Conservation (phyloP, 37 sponge, comb jelly and placozoan genomes). For the Theonella swinhoei region DNA sequence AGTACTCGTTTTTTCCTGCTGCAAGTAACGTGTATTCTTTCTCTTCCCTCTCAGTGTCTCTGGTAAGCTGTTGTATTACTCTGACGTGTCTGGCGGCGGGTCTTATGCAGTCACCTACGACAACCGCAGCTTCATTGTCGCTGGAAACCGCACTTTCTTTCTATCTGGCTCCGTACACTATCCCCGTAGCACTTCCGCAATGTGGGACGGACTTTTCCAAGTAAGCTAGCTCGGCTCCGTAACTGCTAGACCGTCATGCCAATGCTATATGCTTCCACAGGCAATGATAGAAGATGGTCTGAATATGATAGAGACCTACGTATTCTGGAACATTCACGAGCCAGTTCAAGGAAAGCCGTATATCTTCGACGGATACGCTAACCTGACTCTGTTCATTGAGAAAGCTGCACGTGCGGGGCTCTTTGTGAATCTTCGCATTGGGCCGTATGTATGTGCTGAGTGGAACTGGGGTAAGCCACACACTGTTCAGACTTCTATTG, state of each 20-base stretch:
- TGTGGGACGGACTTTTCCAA: constrained; percentile 36
- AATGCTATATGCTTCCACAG: too few species aligned
- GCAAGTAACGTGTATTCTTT: too few species aligned
- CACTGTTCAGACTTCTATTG: too few species aligned
- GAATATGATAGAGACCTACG: constrained; percentile 54
- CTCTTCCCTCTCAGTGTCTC: neutral
- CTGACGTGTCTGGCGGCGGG: neutral
- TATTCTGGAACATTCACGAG: constrained; percentile 70
- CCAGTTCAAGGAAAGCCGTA: constrained; percentile 23
- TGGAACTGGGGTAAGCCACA: constrained; percentile 37
- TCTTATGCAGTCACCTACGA: constrained; percentile 42
- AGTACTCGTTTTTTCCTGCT: too few species aligned
- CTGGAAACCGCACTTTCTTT: constrained; percentile 38
- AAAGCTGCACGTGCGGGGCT: constrained; percentile 32
- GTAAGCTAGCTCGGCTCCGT: too few species aligned
- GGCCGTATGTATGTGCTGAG: constrained; percentile 45
- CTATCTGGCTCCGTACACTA: constrained; percentile 60
- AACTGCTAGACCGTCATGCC: too few species aligned
- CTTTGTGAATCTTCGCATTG: constrained; percentile 57
- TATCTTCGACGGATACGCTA: constrained; percentile 26
- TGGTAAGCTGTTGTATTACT: neutral
- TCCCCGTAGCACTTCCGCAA: constrained; percentile 36
- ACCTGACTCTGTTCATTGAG: constrained; percentile 39
- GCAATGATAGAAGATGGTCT: constrained; percentile 44
- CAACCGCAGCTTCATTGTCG: constrained; percentile 36